phyloP scores from a whole-genome alignment of 2,797 vertebrate genomes.

The Pseudochromis fuscus region DNA sequence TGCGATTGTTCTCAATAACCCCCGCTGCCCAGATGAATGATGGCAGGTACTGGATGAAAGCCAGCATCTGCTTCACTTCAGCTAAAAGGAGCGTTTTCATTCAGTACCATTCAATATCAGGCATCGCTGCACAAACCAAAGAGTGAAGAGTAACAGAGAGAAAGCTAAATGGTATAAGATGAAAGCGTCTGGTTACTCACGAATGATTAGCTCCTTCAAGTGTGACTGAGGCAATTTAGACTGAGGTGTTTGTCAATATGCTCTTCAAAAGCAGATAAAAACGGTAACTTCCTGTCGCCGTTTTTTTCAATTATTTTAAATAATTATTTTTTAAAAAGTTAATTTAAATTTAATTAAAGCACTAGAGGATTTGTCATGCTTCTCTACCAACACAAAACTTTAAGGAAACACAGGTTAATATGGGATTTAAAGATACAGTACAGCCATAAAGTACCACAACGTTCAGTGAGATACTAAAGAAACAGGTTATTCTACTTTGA shows the following conservation, averaged over 20 bases:
- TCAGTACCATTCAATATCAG: constrained; percentile 67
- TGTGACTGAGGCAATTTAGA: constrained; percentile 47
- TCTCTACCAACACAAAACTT: not conserved
- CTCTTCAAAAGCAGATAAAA: constrained; percentile 7
- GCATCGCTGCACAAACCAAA: constrained; percentile 54
- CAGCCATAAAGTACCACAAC: not conserved
- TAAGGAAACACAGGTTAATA: not conserved
- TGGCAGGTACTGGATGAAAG: constrained; percentile 72
- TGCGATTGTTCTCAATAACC: constrained; percentile 70
- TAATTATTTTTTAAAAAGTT: not conserved
- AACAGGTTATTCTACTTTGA: not conserved
- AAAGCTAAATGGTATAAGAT: constrained; percentile 30
- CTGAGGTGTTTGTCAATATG: constrained; percentile 54
- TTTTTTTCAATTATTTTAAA: not conserved
- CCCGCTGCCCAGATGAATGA: constrained; percentile 61
- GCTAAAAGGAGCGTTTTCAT: constrained; percentile 62
- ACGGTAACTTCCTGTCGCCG: not conserved
- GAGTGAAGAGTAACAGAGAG: constrained; percentile 33
- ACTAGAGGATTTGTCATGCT: not conserved
- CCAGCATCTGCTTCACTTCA: constrained; percentile 60
- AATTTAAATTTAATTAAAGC: not conserved
- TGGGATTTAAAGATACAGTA: not conserved
- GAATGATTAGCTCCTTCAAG: constrained; percentile 46
- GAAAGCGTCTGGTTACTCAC: constrained; percentile 31
- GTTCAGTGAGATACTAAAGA: not conserved